Conservation (phyloP, 2,888 invertebrate species). For the Amblyteles armatorius region DNA sequence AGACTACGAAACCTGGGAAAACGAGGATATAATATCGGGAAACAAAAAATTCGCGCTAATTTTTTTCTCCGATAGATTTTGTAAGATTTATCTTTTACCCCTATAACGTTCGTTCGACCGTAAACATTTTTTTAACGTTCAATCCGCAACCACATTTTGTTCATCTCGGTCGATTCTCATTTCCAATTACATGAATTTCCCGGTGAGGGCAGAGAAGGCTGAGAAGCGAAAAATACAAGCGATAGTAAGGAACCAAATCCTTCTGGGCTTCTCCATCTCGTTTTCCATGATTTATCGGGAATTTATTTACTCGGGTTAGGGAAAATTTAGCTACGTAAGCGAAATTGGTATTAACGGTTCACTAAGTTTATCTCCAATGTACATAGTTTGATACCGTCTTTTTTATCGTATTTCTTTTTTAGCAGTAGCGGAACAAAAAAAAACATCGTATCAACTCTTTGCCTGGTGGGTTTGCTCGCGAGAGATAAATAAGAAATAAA, state of each 20-base stretch:
- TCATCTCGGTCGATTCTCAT: constrained; percentile 26
- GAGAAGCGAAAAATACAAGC: constrained; percentile 18
- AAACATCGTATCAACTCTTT: constrained; percentile 33
- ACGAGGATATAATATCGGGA: constrained; percentile 30
- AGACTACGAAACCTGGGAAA: constrained; percentile 30
- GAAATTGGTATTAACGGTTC: constrained; percentile 23
- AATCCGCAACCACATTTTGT: not conserved
- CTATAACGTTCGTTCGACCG: constrained; percentile 24
- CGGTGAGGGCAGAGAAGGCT: constrained; percentile 7
- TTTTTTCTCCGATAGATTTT: not conserved
- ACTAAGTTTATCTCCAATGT: constrained; percentile 45
- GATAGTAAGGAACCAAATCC: constrained; percentile 33
- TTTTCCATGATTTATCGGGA: constrained; percentile 42
- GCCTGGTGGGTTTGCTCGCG: constrained; percentile 43
- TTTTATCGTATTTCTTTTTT: constrained; percentile 9
- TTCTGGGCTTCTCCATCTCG: constrained; percentile 43
- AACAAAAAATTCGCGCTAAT: constrained; percentile 27
- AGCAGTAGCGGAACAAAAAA: constrained; percentile 22
- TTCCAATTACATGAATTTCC: constrained; percentile 19
- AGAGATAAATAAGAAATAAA: constrained; percentile 55
- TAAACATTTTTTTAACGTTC: not conserved
- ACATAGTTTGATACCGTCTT: constrained; percentile 20
- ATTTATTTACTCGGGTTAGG: constrained; percentile 29
- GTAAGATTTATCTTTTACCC: constrained; percentile 1
- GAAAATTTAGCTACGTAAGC: constrained; percentile 58